A percentile compares a stretch with the other conserved stretches of the same genome.
Evolutionary conservation across 2,797 vertebrate species (phyloP).

Genomic region (Orientallactaga sibirica): DNA sequence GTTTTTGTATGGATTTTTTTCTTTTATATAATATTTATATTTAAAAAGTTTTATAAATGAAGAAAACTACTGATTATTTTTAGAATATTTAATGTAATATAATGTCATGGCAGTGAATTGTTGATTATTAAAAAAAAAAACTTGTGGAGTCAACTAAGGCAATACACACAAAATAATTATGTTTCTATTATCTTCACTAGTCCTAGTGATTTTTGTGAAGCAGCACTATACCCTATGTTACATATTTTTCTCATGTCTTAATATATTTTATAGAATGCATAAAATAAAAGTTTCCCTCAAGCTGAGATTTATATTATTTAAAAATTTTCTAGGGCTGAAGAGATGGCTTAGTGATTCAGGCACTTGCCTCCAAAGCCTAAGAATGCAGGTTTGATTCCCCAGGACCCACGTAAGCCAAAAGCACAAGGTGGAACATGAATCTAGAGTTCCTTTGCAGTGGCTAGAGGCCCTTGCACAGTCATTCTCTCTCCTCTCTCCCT

Average conservation of each 20-base stretch:
- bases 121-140: not conserved
- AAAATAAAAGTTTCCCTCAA: not conserved
- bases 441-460: no score
- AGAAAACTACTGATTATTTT: constrained; percentile 1
- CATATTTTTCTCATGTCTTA: not conserved
- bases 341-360: no score
- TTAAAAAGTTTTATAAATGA: not conserved
- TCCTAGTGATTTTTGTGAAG: not conserved
- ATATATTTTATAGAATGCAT: constrained; percentile 27
- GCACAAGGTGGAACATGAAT: no score
- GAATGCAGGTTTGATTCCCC: no score
- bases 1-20: not conserved
- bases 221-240: not conserved
- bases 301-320: not conserved
- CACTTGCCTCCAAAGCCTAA: no score
- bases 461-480: no score
- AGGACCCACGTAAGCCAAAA: no score
- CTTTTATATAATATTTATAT: not conserved
- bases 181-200: not conserved
- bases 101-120: not conserved
- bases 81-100: not conserved
- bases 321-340: not conserved
- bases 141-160: not conserved
- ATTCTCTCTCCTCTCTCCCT: no score
- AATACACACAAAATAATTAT: not conserved